A percentile compares a stretch with the other conserved stretches of the same genome.
Evolutionary conservation across 2,888 invertebrate genomes (phyloP).

Genomic region (Drosophila rellima): DNA sequence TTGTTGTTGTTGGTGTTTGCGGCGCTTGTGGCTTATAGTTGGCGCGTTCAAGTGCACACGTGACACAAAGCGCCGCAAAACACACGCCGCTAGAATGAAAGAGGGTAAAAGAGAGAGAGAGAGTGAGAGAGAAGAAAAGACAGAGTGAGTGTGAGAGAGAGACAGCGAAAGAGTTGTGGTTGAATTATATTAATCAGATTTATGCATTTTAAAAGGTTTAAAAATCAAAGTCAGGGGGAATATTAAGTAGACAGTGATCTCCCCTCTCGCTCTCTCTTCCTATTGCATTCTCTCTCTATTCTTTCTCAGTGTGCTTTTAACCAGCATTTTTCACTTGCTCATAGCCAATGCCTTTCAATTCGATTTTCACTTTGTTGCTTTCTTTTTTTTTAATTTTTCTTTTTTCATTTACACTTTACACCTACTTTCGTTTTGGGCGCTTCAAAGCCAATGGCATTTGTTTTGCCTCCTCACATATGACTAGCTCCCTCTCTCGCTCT

Average conservation of each 20-base stretch:
- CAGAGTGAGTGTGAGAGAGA: background rate
- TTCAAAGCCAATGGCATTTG: constrained; percentile 55
- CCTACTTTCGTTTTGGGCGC: constrained; percentile 67
- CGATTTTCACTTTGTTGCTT: constrained; percentile 67
- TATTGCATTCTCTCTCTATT: background rate
- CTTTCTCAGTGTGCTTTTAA: constrained; percentile 19
- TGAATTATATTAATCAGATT: constrained; percentile 72
- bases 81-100: background rate
- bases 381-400: constrained; percentile 1
- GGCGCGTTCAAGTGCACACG: constrained; percentile 76
- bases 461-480: constrained; percentile 26
- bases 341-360: constrained; percentile 55
- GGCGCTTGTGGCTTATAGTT: constrained; percentile 55
- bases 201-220: constrained; percentile 17
- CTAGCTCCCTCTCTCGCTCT: background rate
- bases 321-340: constrained; percentile 22
- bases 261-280: background rate
- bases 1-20: constrained; percentile 31
- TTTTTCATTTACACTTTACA: constrained; percentile 73
- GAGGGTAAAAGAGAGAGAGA: background rate
- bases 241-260: constrained; percentile 15
- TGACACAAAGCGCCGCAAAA: constrained; percentile 60
- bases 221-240: constrained; percentile 19
- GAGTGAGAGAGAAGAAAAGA: background rate
- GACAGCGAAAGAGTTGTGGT: constrained; percentile 18